Evolutionary conservation across 2,113 vertebrate genomes (phyloP), one percentile per base, ranked within the genome.

Genomic region (Pheucticus melanocephalus): DNA sequence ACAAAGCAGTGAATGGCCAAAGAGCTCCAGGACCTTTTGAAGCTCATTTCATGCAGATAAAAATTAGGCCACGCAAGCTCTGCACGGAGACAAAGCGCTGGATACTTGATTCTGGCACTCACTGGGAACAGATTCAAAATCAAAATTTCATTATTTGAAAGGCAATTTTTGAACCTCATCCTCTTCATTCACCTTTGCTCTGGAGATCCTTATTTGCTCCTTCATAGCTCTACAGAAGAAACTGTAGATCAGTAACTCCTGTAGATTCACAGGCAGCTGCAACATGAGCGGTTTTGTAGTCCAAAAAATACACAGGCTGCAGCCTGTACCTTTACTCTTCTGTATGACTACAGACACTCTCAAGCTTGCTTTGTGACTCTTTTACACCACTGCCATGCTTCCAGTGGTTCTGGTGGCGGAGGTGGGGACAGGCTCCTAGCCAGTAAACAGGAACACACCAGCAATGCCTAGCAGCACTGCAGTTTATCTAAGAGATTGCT

Each of bases 321-420:
- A 91, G 66, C 15, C 48, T 44, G 12, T 5, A 57, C n/a, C 59
- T 76, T 23, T 27, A 48, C 54, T 54, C 40, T 20, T 48, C 47
- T 45, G 2, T 10, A 39, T n/a, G 44, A 54, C 71, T 39, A 47
- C 0, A 50, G 70, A 45, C 23, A 15, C 27, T 50, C 30, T 30
- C 23, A 72, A 56, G 76, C 30, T 71, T 3, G 0, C 61, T n/a
- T n/a, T 40, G 10, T n/a, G 53, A 28, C 15, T 31, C 28, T 40
- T 30, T 65, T 13, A 53, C 17, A 54, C 5, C 44, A 53, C 22
- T 56, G 33, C 2, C 0, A 0, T 37, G 47, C 42, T 63, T 70
- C n/a, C 39, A 48, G 63, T 5, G 20, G 39, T 28, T 77, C 54
- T 88, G 40, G 22, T 37, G 44, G 53, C 57, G 60, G 1, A 56